These are phyloP conservation scores for Lymantria dispar DNA, from an alignment of 2,888 invertebrate species.

Conservation along the genomic window DNA sequence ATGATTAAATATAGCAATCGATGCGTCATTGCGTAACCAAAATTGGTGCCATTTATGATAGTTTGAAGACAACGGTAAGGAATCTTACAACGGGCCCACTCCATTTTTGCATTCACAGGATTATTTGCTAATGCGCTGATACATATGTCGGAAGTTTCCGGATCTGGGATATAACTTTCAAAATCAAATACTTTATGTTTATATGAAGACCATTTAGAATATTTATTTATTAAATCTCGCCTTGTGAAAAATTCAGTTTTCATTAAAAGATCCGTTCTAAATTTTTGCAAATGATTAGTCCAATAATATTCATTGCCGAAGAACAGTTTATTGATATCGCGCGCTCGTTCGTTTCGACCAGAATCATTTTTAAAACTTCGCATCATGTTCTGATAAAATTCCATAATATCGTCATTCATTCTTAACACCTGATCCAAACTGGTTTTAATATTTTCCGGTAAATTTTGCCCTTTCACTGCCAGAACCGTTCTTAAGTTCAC, in stretches of 20 bases:
- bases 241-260: constrained; percentile 8
- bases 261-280: constrained; percentile 11
- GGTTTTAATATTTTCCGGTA: background rate
- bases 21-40: constrained; percentile 51
- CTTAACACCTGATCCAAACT: constrained; percentile 11
- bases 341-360: background rate
- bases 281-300: constrained; percentile 9
- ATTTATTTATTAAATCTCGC: constrained; percentile 11
- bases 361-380: background rate
- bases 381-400: constrained; percentile 15
- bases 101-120: background rate
- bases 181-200: constrained; percentile 1
- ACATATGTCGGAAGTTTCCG: constrained; percentile 5
- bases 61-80: background rate
- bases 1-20: constrained; percentile 21
- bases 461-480: constrained; percentile 1
- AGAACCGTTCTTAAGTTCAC: constrained; percentile 34
- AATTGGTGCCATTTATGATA: constrained; percentile 24
- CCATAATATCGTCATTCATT: constrained; percentile 4
- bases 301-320: constrained; percentile 3
- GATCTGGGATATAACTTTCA: constrained; percentile 1
- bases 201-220: constrained; percentile 20
- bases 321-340: constrained; percentile 1
- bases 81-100: constrained; percentile 2
- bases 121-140: background rate